These are phyloP conservation scores for Morpho helenor DNA, from an alignment of 2,888 invertebrate species.

Conservation along the genomic window DNA sequence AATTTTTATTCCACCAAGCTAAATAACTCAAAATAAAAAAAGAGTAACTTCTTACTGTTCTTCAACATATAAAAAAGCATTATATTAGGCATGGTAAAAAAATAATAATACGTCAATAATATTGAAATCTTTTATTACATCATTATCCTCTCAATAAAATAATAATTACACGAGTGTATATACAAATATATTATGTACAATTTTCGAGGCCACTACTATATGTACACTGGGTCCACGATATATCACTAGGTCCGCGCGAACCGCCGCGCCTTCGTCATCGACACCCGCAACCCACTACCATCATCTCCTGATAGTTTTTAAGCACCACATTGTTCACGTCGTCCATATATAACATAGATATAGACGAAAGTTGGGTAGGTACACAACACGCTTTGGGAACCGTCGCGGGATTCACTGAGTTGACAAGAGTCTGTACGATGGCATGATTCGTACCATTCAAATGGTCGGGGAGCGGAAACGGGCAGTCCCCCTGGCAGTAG, in stretches of 20 bases:
- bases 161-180: slow-evolving; percentile 74
- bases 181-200: slow-evolving; percentile 71
- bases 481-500: slow-evolving; percentile 97
- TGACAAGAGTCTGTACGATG: slow-evolving; percentile 97
- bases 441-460: slow-evolving; percentile 99
- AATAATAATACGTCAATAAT: slow-evolving; percentile 21
- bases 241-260: slow-evolving; percentile 69
- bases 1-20: not conserved
- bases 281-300: slow-evolving; percentile 98
- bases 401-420: slow-evolving; percentile 92
- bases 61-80: too few species aligned
- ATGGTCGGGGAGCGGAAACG: slow-evolving; percentile 95
- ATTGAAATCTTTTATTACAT: slow-evolving; percentile 71
- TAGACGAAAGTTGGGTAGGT: slow-evolving; percentile 94
- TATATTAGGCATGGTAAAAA: not conserved
- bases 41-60: too few species aligned
- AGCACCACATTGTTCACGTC: slow-evolving; percentile 96
- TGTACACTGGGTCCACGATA: slow-evolving; percentile 75
- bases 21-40: not conserved
- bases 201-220: slow-evolving; percentile 73
- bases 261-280: slow-evolving; percentile 83
- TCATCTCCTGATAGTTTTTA: slow-evolving; percentile 99
- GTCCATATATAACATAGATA: slow-evolving; percentile 98
- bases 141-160: slow-evolving; percentile 74
- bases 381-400: slow-evolving; percentile 99